phyloP scores from a whole-genome alignment of 2,113 vertebrate genomes.

The Phylloscopus whistleri region DNA sequence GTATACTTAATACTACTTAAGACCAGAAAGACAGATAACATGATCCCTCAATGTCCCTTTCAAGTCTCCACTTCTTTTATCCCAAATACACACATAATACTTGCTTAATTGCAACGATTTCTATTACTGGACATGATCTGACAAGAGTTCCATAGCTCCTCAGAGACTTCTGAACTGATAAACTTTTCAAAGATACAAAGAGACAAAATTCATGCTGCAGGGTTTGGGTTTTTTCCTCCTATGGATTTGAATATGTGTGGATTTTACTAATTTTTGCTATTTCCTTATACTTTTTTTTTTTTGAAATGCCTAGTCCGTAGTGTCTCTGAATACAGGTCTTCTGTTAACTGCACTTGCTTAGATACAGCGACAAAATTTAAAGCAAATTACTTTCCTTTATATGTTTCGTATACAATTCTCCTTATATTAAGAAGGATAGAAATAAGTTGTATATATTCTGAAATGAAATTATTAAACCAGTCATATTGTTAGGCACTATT shows the following conservation, averaged over 20 bases:
- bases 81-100: not conserved
- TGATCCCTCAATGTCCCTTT: not conserved
- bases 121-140: not conserved
- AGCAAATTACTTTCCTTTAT: not conserved
- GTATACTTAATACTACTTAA: not conserved
- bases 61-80: not conserved
- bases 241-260: not conserved
- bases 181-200: not conserved
- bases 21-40: not conserved
- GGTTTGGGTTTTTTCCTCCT: fast-evolving
- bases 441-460: not conserved
- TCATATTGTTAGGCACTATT: not conserved
- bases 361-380: not conserved
- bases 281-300: not conserved
- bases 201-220: not conserved
- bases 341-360: not conserved
- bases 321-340: not conserved
- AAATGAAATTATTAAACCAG: not conserved
- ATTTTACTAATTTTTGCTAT: not conserved
- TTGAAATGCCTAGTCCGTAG: not conserved
- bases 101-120: not conserved
- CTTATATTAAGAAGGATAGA: not conserved
- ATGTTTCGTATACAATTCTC: not conserved
- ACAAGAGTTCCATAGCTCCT: not conserved
- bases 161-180: not conserved